phyloP scores from a whole-genome alignment of 1,140 invertebrate genomes.

The Penaeus vannamei region DNA sequence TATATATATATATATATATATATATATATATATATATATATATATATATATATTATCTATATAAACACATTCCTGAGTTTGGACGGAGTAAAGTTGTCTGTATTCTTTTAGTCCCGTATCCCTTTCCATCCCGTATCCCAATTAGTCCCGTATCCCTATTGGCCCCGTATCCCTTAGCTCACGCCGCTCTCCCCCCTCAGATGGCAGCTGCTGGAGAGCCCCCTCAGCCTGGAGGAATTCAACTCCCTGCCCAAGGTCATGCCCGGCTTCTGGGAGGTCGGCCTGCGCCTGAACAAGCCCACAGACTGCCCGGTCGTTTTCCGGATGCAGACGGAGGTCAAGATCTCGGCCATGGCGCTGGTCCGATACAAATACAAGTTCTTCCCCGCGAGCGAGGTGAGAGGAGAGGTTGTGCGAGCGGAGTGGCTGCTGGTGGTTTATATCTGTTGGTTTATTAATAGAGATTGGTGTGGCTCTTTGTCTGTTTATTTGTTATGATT shows the following conservation, averaged over 20 bases:
- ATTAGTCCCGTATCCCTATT: background rate
- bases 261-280: constrained; percentile 71
- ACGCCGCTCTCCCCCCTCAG: constrained; percentile 66
- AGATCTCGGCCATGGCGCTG: constrained; percentile 44
- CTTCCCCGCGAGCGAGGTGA: constrained; percentile 63
- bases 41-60: background rate
- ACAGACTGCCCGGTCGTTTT: constrained; percentile 58
- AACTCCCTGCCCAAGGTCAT: constrained; percentile 73
- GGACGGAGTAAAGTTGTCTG: too few species aligned
- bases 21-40: background rate
- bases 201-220: constrained; percentile 75
- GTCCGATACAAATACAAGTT: constrained; percentile 69
- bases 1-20: background rate
- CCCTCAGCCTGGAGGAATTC: constrained; percentile 74
- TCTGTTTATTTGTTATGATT: background rate
- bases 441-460: too few species aligned
- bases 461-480: background rate
- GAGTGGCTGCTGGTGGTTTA: background rate
- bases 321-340: constrained; percentile 64
- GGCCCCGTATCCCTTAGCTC: background rate
- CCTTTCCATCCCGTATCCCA: background rate
- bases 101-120: background rate
- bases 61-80: background rate
- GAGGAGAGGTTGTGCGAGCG: background rate
- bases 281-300: constrained; percentile 67